Evolutionary conservation across 2,113 vertebrate genomes (phyloP).

Genomic region (Ameiurus melas): DNA sequence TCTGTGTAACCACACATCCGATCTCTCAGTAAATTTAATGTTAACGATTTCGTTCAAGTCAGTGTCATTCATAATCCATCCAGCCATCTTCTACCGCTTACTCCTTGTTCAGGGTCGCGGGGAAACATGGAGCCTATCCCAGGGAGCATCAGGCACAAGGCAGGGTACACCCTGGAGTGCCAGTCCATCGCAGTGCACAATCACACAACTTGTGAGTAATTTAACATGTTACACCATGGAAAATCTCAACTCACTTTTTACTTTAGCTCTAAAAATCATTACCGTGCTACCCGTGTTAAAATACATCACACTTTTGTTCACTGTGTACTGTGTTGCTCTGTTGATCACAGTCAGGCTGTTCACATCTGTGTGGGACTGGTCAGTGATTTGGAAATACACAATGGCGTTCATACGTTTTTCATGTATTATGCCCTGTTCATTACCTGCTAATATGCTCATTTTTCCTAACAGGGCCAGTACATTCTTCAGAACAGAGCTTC

Average conservation of each 20-base stretch:
- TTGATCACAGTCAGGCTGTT: background rate
- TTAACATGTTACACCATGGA: background rate
- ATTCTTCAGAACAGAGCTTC: background rate
- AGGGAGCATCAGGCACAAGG: too few species aligned
- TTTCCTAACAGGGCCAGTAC: background rate
- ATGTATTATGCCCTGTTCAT: background rate
- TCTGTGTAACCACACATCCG: background rate
- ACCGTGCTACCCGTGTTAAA: background rate
- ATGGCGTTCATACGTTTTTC: background rate
- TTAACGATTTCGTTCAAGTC: background rate
- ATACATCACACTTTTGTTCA: background rate
- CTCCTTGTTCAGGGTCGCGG: too few species aligned
- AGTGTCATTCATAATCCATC: background rate
- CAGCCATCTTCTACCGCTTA: too few species aligned
- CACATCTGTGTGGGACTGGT: too few species aligned
- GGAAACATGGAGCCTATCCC: too few species aligned
- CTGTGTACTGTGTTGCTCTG: background rate
- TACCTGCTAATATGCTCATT: background rate
- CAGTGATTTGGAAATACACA: background rate
- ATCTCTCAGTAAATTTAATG: background rate
- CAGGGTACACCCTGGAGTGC: too few species aligned
- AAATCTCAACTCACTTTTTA: too few species aligned
- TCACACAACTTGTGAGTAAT: too few species aligned
- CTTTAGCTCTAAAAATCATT: background rate
- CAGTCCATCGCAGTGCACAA: too few species aligned